Base-by-base conservation (phyloP, 2,113 vertebrate species). In the Meriones unguiculatus region DNA sequence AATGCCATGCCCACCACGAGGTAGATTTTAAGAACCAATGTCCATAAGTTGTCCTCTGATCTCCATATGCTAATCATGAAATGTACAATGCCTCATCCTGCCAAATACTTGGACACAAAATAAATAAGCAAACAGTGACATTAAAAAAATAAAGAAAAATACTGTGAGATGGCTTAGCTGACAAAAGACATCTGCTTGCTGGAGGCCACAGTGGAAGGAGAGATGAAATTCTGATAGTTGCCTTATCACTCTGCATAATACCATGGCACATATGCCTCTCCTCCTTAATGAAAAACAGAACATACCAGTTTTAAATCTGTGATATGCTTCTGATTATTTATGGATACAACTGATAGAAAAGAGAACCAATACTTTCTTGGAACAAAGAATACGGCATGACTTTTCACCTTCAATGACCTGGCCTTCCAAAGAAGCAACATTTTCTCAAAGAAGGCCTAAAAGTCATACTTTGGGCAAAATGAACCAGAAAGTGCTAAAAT, bases 291-390 rank as follows among this genome's bases (percentile, higher is more conserved):
- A 80, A 10, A 50, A 67, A 20, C 7, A 11, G 25, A 32, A 30
- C 17, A 86, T 11, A 30, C 28, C 15, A 50, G 38, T 70, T 87
- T 87, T 82, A 92, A 94, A 73, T 73, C 24, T 87, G 41, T 5
- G 62, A 41, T 89, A n/a, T 35, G 65, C 92, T 89, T 88, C 46
- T 75, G 38, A 73, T 94, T 76, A 84, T 69, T 97, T 92, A 92
- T 30, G 91, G 76, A 35, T 91, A 90, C 90, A 94, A 28, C 57
- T 46, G 65, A 70, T 62, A 87, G 35, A 87, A 77, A 94, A 28
- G n/a, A 76, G 24, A 86, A 94, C 1, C 18, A 85, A 81, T 52
- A 52, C 17, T 69, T 76, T 17, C 35, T 84, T 73, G 25, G 78
- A 59, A 35, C 46, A 95, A 91, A 81, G 11, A 93, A 81, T 38